phyloP scores from a whole-genome alignment of 2,888 invertebrate species.

The Zaprionus obscuricornis region DNA sequence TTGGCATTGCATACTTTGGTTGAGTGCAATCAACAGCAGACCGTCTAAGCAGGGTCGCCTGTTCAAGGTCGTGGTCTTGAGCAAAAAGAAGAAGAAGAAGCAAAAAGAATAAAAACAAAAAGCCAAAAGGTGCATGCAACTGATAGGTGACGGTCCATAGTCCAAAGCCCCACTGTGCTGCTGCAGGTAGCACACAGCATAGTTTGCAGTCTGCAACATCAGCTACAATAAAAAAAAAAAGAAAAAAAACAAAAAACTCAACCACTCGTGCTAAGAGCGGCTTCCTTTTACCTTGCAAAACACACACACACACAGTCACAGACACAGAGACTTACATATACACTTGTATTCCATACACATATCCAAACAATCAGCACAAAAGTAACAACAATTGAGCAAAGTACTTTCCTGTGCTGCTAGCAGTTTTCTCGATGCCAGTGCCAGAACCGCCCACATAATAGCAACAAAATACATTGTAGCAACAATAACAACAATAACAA shows the following conservation, averaged over 20 bases:
- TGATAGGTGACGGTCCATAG: conserved; percentile 41
- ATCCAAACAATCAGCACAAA: conserved; percentile 72
- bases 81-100: conserved; percentile 3
- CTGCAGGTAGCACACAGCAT: conserved; percentile 19
- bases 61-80: conserved; percentile 55
- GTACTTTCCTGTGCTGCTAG: conserved; percentile 68
- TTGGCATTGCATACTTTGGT: conserved; percentile 47
- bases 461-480: conserved; percentile 11
- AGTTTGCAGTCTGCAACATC: conserved; percentile 40
- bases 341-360: too few relatives aligned
- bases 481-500: conserved; percentile 19
- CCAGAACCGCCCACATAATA: conserved; percentile 46
- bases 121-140: conserved; percentile 43
- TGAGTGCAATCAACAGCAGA: conserved; percentile 51
- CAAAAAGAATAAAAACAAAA: too few relatives aligned
- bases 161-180: background rate
- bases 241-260: conserved; percentile 34
- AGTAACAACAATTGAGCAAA: conserved; percentile 78
- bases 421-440: conserved; percentile 56
- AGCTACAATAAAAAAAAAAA: conserved; percentile 9
- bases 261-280: conserved; percentile 64
- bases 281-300: conserved; percentile 27
- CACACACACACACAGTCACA: conserved; percentile 5
- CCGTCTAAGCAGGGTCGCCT: conserved; percentile 42
- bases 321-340: conserved; percentile 5